A percentile compares a stretch with the other conserved stretches of the same genome.
Conservation (phyloP, 2,797 vertebrate species). For the Leuciscus waleckii region DNA sequence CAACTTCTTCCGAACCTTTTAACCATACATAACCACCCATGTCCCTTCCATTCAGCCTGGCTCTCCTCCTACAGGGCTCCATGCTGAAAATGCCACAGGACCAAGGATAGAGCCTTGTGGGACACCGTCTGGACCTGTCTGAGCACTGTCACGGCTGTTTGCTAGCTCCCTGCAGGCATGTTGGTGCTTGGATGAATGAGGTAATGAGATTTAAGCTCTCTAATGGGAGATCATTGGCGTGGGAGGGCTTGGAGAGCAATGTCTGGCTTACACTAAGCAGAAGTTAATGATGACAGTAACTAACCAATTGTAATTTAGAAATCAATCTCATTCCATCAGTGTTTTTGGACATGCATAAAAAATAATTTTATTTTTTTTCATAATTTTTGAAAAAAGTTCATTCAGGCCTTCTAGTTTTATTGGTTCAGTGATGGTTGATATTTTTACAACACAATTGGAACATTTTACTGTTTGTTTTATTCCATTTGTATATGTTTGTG, state of each 20-base stretch:
- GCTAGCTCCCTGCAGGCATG: constrained; percentile 72
- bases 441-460: neutral
- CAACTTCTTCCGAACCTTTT: constrained; percentile 53
- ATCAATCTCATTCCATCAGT: constrained; percentile 51
- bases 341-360: constrained; percentile 5
- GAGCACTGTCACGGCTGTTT: constrained; percentile 61
- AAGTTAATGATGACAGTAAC: constrained; percentile 62
- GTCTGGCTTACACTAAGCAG: constrained; percentile 55
- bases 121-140: constrained; percentile 76
- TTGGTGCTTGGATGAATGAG: constrained; percentile 73
- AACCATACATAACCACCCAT: constrained; percentile 56
- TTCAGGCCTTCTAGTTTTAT: neutral
- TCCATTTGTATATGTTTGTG: neutral
- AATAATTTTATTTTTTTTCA: too few species aligned
- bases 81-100: constrained; percentile 65
- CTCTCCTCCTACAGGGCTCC: constrained; percentile 60
- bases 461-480: neutral
- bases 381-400: neutral
- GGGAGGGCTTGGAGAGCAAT: constrained; percentile 57
- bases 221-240: constrained; percentile 64
- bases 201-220: constrained; percentile 69
- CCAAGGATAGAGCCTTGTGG: constrained; percentile 63
- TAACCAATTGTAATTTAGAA: constrained; percentile 55
- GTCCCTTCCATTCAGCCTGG: constrained; percentile 62
- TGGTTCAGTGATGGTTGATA: neutral